Conservation (phyloP, 2,888 invertebrate genomes). For the Caenorhabditis afra region DNA sequence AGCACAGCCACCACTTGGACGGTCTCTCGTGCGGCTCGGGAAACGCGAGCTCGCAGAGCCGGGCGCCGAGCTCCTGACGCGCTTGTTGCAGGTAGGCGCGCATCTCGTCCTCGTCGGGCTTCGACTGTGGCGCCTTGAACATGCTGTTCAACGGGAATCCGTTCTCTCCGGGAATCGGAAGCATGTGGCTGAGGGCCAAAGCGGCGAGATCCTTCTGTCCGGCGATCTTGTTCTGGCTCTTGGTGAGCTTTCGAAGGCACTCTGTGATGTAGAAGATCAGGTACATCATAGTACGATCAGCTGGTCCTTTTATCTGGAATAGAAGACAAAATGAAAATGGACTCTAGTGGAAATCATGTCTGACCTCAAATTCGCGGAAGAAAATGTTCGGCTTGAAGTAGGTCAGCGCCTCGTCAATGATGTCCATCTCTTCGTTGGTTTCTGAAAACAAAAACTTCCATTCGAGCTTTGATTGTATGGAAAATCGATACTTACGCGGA, state of each 20-base stretch:
- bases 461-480: neutral
- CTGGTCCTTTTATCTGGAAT: constrained; percentile 87
- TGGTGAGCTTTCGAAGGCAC: constrained; percentile 94
- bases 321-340: too few relatives aligned
- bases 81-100: constrained; percentile 94
- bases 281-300: constrained; percentile 96
- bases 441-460: constrained; percentile 37
- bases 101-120: constrained; percentile 87
- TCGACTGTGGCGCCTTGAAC: constrained; percentile 84
- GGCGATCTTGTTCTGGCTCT: constrained; percentile 89
- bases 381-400: constrained; percentile 99
- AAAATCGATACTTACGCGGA: constrained; percentile 83
- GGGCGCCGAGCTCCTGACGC: constrained; percentile 92
- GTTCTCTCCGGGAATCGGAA: constrained; percentile 95
- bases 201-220: constrained; percentile 96
- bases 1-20: constrained; percentile 99
- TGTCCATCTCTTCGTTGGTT: constrained; percentile 86
- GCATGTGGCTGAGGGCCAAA: constrained; percentile 88
- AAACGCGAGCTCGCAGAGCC: constrained; percentile 94
- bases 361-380: constrained; percentile 92
- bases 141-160: constrained; percentile 96
- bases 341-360: neutral
- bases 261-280: constrained; percentile 97
- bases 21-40: constrained; percentile 90
- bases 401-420: constrained; percentile 96